Evolutionary conservation across 1,140 invertebrate genomes (phyloP).

Genomic region (Catajapyx aquilonaris): DNA sequence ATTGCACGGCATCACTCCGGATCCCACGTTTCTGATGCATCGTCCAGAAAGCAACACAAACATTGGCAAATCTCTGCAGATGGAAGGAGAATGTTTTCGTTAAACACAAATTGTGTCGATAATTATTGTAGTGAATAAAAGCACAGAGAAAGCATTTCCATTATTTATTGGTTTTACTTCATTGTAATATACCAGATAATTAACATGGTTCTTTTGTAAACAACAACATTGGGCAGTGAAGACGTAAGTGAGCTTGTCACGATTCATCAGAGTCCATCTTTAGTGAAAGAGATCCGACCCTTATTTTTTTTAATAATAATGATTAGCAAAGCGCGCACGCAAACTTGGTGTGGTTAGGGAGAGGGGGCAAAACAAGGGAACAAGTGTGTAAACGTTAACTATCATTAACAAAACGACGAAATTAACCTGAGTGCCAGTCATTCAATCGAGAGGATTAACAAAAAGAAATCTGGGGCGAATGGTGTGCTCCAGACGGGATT

Average conservation of each 20-base stretch:
- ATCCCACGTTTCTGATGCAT: no score
- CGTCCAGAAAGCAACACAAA: no score
- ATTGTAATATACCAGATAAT: constrained; percentile 1
- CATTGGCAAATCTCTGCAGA: no score
- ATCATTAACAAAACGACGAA: not conserved
- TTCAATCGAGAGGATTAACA: not conserved
- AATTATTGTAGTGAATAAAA: no score
- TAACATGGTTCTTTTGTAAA: constrained; percentile 6
- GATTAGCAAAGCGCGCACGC: not conserved
- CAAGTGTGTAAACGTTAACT: not conserved
- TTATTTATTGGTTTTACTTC: no score
- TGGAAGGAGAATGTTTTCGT: no score
- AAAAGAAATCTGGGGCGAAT: no score
- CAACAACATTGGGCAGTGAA: constrained; percentile 8
- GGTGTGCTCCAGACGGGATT: no score
- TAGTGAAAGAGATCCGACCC: constrained; percentile 3
- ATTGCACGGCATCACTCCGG: no score
- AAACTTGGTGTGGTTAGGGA: not conserved
- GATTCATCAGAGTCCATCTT: constrained; percentile 1
- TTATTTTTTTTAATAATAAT: constrained; percentile 1
- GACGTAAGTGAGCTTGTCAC: constrained; percentile 7
- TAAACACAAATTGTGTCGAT: no score
- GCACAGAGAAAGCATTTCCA: no score
- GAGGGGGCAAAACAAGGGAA: not conserved
- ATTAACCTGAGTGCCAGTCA: not conserved